Base-by-base conservation (phyloP, 2,888 invertebrate species). In the Bellardia bayeri region DNA sequence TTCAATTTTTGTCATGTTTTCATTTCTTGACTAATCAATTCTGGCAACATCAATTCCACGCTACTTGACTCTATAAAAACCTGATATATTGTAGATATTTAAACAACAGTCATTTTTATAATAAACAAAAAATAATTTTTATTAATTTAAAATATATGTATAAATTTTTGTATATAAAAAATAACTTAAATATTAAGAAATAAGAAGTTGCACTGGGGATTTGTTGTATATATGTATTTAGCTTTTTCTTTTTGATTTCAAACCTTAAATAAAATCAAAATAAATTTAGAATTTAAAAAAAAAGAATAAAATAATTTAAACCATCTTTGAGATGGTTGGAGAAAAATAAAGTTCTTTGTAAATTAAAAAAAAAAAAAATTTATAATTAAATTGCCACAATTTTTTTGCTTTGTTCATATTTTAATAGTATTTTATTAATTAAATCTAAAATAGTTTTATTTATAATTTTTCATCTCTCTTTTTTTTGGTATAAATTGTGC, bases 361-460 rank as follows among this genome's bases (percentile, higher is more conserved):
- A 90, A 91, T 88, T 89, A 90, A 90, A 90, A 88, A 89, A 90
- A 33, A 91, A 23, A 90, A 89, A 90, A 90, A 90, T 91, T 88
- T 84, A 85, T 88, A 88, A 89, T 91, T 91, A 89, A 90, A 92
- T 92, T 92, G 93, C 93, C 92, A 92, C 93, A 92, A 88, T 88
- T 82, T 66, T 42, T n/a, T 33, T 61, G 66, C 64, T 16, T 79
- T 63, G 37, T 68, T 61, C 13, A 71, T 54, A 69, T 42, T 49
- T 49, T 78, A 13, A 23, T 37, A 23, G 8, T 71, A 42, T 72
- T 56, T 78, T 51, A 61, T 61, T 64, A 87, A 89, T 84, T 85
- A 82, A 82, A 80, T 66, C 68, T 74, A 85, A 89, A 89, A 61
- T 64, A 54, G 76, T 72, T 69, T 3, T 63, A 16, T 54, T 51